Conservation (phyloP, 2,113 vertebrate species). For the Etia nguti region DNA sequence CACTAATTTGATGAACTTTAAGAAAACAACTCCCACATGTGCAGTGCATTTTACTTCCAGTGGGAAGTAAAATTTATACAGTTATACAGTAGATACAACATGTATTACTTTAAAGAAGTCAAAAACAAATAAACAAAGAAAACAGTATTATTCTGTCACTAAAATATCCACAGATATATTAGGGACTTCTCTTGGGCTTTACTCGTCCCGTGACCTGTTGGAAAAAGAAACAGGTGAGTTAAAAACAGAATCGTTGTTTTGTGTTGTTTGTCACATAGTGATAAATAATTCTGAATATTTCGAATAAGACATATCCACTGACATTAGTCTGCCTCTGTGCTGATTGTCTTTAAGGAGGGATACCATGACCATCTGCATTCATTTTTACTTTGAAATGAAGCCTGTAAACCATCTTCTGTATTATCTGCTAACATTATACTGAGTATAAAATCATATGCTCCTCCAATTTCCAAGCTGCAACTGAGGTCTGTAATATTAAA, state of each 20-base stretch:
- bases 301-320: not conserved
- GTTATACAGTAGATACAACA: not conserved
- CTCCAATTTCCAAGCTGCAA: not conserved
- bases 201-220: not conserved
- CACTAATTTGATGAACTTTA: not conserved
- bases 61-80: not conserved
- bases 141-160: not conserved
- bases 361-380: not conserved
- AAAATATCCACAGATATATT: not conserved
- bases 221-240: not conserved
- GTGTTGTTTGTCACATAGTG: not conserved
- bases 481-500: not conserved
- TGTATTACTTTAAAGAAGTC: not conserved
- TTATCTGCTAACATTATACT: not conserved
- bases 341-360: not conserved
- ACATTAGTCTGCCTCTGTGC: not conserved
- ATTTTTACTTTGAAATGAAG: not conserved
- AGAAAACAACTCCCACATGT: not conserved
- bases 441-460: not conserved
- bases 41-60: not conserved
- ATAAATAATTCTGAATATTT: not conserved
- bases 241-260: not conserved
- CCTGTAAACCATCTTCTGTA: not conserved
- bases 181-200: not conserved
- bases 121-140: not conserved